A percentile compares a stretch with the other conserved stretches of the same genome.
Conservation (phyloP, 1,140 invertebrate species). For the Bradysia coprophila region DNA sequence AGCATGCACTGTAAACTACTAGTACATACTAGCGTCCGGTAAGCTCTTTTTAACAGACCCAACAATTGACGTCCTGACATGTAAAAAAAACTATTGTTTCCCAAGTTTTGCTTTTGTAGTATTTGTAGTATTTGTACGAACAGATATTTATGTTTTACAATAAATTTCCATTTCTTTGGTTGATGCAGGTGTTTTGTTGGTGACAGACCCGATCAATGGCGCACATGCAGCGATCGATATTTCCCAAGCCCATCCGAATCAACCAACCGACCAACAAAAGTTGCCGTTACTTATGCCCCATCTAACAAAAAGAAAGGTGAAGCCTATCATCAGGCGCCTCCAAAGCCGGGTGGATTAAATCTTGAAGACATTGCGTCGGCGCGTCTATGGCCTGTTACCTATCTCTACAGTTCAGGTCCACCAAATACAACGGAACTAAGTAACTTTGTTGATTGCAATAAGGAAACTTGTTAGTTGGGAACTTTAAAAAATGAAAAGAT, state of each 20-base stretch:
- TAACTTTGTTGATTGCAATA: constrained; percentile 24
- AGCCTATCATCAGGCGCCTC: constrained; percentile 21
- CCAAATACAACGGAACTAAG: constrained; percentile 28
- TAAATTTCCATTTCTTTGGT: neutral
- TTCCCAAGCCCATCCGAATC: constrained; percentile 28
- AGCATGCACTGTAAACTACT: too few relatives aligned
- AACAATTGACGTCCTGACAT: too few relatives aligned
- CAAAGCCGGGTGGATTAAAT: constrained; percentile 27
- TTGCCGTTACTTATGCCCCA: constrained; percentile 10
- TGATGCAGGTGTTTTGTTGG: constrained; percentile 62
- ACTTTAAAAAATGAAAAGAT: too few relatives aligned
- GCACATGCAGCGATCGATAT: constrained; percentile 64
- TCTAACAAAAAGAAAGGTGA: constrained; percentile 22
- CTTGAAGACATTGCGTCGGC: constrained; percentile 23
- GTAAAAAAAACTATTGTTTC: too few relatives aligned
- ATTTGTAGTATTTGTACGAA: too few relatives aligned
- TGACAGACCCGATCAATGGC: constrained; percentile 49
- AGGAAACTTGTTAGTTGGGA: constrained; percentile 23
- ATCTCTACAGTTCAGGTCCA: constrained; percentile 40
- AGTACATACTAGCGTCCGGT: too few relatives aligned
- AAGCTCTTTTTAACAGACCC: too few relatives aligned
- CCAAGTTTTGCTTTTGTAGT: too few relatives aligned
- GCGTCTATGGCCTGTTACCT: constrained; percentile 43
- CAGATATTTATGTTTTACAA: too few relatives aligned
- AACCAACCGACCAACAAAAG: neutral